These are phyloP conservation scores for Sinocyclocheilus rhinocerous DNA, from an alignment of 2,113 vertebrate genomes.

Conservation along the genomic window DNA sequence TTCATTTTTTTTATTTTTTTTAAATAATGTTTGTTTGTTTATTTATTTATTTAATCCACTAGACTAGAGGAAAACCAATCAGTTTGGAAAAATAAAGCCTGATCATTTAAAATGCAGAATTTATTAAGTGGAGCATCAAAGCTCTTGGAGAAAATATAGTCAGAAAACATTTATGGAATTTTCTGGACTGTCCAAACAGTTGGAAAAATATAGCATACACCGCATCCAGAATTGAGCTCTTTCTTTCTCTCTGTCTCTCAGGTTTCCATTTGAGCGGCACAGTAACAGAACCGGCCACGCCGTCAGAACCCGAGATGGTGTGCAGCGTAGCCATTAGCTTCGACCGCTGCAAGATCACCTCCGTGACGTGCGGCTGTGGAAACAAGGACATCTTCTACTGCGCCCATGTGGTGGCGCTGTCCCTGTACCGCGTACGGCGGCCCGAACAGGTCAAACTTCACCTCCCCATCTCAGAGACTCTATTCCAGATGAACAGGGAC, in stretches of 20 bases:
- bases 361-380: slow-evolving; percentile 97
- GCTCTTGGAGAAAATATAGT: neutral
- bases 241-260: slow-evolving; percentile 64
- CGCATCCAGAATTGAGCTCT: neutral
- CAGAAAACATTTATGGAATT: neutral
- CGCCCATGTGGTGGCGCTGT: slow-evolving; percentile 96
- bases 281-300: slow-evolving; percentile 92
- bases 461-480: slow-evolving; percentile 98
- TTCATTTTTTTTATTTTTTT: neutral
- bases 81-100: neutral
- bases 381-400: slow-evolving; percentile 99
- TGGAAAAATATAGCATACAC: too few species aligned
- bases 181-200: neutral
- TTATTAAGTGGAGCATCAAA: neutral
- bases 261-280: slow-evolving; percentile 98
- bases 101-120: neutral
- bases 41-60: neutral
- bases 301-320: slow-evolving; percentile 91
- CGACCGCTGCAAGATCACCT: slow-evolving; percentile 99
- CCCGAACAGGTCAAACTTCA: slow-evolving; percentile 98
- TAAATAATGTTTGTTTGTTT: neutral
- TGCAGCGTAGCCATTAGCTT: slow-evolving; percentile 99
- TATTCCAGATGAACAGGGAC: slow-evolving; percentile 99
- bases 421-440: slow-evolving; percentile 96
- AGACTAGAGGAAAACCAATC: neutral